Conservation (phyloP, 2,113 vertebrate species). For the Catharus minimus region DNA sequence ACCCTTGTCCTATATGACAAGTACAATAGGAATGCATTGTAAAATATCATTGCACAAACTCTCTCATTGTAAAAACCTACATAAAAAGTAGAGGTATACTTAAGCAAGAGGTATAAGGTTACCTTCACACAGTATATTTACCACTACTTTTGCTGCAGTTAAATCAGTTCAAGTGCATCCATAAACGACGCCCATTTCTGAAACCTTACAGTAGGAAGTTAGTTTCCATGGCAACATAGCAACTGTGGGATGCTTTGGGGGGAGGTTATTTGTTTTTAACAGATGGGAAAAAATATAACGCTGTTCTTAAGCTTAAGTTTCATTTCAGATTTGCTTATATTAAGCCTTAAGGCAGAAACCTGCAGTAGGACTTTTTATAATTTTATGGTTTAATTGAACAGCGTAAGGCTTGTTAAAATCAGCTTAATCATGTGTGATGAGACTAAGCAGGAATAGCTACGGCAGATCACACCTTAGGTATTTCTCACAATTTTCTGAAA, state of each 20-base stretch:
- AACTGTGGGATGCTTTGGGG: background rate
- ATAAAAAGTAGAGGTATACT: background rate
- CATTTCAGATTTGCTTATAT: slow-evolving; percentile 10
- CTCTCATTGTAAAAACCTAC: background rate
- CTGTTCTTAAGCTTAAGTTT: background rate
- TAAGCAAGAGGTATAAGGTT: background rate
- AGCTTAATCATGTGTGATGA: background rate
- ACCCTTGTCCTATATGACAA: background rate
- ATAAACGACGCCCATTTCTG: background rate
- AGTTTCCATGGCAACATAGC: background rate
- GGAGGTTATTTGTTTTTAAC: background rate
- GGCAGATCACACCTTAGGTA: background rate
- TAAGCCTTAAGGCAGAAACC: background rate
- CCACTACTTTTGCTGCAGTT: background rate
- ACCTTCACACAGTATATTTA: background rate
- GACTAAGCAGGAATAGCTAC: background rate
- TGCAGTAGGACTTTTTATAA: background rate
- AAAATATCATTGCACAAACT: background rate
- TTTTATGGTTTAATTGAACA: background rate
- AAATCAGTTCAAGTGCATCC: background rate
- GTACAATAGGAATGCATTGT: background rate
- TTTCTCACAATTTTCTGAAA: background rate
- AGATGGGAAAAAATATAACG: background rate
- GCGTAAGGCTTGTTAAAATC: background rate
- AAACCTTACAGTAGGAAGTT: background rate